phyloP scores from a whole-genome alignment of 2,113 vertebrate genomes.

The Sturnira hondurensis region DNA sequence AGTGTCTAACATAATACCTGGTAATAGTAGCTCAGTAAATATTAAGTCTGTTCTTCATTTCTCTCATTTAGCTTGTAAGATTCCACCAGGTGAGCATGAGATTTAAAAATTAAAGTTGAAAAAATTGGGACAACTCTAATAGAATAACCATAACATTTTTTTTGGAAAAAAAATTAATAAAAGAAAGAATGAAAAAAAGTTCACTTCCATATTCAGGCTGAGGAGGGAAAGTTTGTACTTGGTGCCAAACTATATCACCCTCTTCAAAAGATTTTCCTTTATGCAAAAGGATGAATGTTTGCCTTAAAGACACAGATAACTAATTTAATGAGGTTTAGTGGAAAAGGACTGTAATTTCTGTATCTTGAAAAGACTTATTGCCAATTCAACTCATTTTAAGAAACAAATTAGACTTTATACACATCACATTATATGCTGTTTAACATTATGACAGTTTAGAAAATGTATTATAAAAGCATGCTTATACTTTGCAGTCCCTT shows the following conservation, averaged over 20 bases:
- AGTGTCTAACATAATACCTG: neutral
- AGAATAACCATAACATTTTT: too few relatives aligned
- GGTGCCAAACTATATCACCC: neutral
- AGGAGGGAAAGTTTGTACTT: neutral
- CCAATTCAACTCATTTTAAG: constrained; percentile 24
- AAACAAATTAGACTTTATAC: constrained; percentile 46
- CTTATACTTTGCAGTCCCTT: neutral
- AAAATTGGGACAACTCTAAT: too few relatives aligned
- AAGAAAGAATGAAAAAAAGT: too few relatives aligned
- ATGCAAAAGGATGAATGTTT: constrained; percentile 10
- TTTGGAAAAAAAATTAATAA: too few relatives aligned
- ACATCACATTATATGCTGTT: neutral
- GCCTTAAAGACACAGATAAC: constrained; percentile 28
- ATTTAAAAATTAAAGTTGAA: neutral
- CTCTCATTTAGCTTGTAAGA: neutral
- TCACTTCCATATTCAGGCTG: neutral
- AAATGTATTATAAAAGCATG: constrained; percentile 12
- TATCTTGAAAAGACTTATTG: constrained; percentile 50
- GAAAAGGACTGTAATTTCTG: constrained; percentile 26
- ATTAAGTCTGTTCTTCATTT: neutral
- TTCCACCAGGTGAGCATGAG: neutral
- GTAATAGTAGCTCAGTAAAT: neutral
- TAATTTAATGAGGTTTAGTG: constrained; percentile 29
- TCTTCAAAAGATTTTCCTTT: neutral
- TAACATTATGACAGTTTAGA: constrained; percentile 25